Conservation (phyloP, 2,888 invertebrate species). For the Xanthorhoe spadicearia region DNA sequence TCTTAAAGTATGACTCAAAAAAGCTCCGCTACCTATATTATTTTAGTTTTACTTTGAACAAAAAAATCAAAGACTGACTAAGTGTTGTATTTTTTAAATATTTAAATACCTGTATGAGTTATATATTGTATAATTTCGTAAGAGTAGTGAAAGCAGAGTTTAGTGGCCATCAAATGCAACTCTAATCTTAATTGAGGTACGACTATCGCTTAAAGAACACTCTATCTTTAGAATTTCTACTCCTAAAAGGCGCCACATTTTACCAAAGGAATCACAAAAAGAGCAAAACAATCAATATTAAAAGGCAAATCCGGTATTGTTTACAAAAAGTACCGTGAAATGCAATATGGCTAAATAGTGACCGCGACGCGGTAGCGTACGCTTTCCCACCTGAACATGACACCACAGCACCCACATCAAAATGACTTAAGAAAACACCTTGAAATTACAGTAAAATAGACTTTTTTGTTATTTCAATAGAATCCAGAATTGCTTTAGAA, state of each 20-base stretch:
- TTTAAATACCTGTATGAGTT: too few species aligned
- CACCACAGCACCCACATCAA: conserved; percentile 62
- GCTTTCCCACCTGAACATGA: conserved; percentile 84
- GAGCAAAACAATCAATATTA: conserved; percentile 54
- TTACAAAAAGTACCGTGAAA: conserved; percentile 76
- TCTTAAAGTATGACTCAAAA: too few species aligned
- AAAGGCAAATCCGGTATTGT: conserved; percentile 69
- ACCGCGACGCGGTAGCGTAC: conserved; percentile 82
- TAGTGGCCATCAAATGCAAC: too few species aligned
- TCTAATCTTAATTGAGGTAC: too few species aligned
- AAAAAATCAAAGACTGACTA: too few species aligned
- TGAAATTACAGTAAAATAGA: conserved; percentile 55
- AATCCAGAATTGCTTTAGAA: conserved; percentile 64
- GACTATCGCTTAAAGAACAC: too few species aligned
- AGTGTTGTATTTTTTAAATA: too few species aligned
- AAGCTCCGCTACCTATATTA: too few species aligned
- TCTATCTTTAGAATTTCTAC: background rate
- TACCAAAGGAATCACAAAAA: conserved; percentile 30
- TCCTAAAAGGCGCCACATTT: conserved; percentile 8
- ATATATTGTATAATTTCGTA: too few species aligned
- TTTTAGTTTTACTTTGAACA: too few species aligned
- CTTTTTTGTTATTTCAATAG: conserved; percentile 60
- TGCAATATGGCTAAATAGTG: conserved; percentile 76
- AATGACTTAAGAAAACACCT: conserved; percentile 61
- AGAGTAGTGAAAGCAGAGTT: too few species aligned